phyloP scores from a whole-genome alignment of 2,113 vertebrate genomes.

The Danionella cerebrum region DNA sequence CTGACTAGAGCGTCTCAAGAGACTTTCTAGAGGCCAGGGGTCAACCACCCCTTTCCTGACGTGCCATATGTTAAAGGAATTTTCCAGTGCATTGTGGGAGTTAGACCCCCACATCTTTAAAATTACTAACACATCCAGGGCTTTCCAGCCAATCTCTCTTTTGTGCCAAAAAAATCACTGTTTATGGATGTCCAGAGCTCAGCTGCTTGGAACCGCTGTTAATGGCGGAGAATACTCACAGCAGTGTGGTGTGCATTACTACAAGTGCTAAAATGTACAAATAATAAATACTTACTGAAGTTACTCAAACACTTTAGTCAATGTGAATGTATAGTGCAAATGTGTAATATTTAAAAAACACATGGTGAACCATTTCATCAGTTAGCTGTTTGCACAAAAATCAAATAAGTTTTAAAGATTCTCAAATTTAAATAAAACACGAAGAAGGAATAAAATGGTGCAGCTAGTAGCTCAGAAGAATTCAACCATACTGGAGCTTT shows the following conservation, averaged over 20 bases:
- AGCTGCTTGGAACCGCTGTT: neutral
- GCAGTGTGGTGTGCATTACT: too few species aligned
- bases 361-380: too few species aligned
- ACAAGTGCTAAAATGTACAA: too few species aligned
- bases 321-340: too few species aligned
- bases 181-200: neutral
- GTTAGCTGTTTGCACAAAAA: too few species aligned
- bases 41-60: slow-evolving; percentile 76
- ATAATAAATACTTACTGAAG: too few species aligned
- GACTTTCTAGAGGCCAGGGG: slow-evolving; percentile 68
- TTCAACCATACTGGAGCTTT: slow-evolving; percentile 22
- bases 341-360: too few species aligned
- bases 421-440: too few species aligned
- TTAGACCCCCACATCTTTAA: slow-evolving; percentile 61
- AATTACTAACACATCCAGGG: slow-evolving; percentile 67
- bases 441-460: too few species aligned
- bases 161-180: neutral
- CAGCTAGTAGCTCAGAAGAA: slow-evolving; percentile 29
- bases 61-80: slow-evolving; percentile 78
- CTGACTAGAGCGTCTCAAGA: slow-evolving; percentile 57
- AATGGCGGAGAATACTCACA: neutral
- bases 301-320: too few species aligned
- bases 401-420: too few species aligned
- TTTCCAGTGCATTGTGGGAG: slow-evolving; percentile 69
- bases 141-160: neutral